Base-by-base conservation (phyloP, 2,113 vertebrate species). In the Cephalopterus ornatus region DNA sequence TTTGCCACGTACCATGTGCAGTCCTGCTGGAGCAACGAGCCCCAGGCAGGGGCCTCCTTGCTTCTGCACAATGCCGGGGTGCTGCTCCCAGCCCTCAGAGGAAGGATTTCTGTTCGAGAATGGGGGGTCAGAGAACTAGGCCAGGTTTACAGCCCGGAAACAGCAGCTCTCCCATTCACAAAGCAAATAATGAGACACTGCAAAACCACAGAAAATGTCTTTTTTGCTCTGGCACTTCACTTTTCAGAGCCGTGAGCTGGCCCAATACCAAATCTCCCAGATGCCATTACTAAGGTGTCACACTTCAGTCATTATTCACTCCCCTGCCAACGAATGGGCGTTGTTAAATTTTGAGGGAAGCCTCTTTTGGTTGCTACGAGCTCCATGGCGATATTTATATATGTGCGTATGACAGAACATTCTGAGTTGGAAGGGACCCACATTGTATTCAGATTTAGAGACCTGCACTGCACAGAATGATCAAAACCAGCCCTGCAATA, bases 281-380 rank as follows among this genome's bases (percentile, higher is more conserved):
- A 20, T 26, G 23, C 21, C 6, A 0, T 32, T 70, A 15, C 42
- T 37, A 41, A 76, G 63, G 59, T 35, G 44, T 35, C 44, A 30
- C 30, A 12, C 49, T 55, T 44, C 22, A 55, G 37, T 10, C 10
- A 1, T 42, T 50, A 17, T 6, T 73, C 46, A 33, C 14, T 76
- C 27, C 23, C 32, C 15, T 12, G 6, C 17, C 55, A 53, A 15
- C 27, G 30, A 74, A 58, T 0, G 3, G 35, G 10, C 2, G 0
- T 2, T 52, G 20, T 5, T 22, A 15, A 35, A 12, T 33, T 72
- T 59, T 49, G 46, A 81, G 32, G 63, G 41, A 82, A 93, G 52
- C 14, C 10, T 52, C 32, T 41, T 61, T 11, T 3, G 10, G n/a
- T 28, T 75, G 80, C 65, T 56, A 67, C 10, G 42, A 91, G 16